Evolutionary conservation across 2,797 vertebrate species (phyloP).

Genomic region (Liparis tanakae): DNA sequence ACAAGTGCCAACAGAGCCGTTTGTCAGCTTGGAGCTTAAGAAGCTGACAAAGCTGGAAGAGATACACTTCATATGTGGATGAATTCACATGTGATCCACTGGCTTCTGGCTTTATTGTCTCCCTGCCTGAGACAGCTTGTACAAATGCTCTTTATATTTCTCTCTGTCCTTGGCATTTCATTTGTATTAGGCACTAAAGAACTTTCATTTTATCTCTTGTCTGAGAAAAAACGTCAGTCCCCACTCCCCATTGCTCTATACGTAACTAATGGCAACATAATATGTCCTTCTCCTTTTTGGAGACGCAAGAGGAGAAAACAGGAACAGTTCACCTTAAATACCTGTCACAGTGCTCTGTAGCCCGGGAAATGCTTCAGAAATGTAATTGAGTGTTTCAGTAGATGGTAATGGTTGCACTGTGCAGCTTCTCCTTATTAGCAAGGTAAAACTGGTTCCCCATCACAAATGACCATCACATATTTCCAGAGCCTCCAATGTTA

Average conservation of each 20-base stretch:
- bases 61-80: not conserved
- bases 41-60: not conserved
- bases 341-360: not conserved
- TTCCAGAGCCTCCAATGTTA: not conserved
- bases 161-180: not conserved
- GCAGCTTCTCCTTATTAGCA: not conserved
- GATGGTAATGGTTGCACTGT: not conserved
- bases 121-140: not conserved
- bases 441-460: too few species aligned
- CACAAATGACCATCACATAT: too few species aligned
- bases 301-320: not conserved
- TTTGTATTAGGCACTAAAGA: not conserved
- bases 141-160: not conserved
- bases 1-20: not conserved
- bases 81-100: not conserved
- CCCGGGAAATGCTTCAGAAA: not conserved
- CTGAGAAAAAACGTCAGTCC: not conserved
- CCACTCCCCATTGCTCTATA: not conserved
- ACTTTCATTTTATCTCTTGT: not conserved
- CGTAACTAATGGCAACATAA: not conserved
- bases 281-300: not conserved
- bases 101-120: not conserved
- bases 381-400: not conserved
- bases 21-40: conserved; percentile 6
- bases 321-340: not conserved